A percentile compares a stretch with the other conserved stretches of the same genome.
phyloP scores from a whole-genome alignment of 2,797 vertebrate species.

The Sus cebifrons region DNA sequence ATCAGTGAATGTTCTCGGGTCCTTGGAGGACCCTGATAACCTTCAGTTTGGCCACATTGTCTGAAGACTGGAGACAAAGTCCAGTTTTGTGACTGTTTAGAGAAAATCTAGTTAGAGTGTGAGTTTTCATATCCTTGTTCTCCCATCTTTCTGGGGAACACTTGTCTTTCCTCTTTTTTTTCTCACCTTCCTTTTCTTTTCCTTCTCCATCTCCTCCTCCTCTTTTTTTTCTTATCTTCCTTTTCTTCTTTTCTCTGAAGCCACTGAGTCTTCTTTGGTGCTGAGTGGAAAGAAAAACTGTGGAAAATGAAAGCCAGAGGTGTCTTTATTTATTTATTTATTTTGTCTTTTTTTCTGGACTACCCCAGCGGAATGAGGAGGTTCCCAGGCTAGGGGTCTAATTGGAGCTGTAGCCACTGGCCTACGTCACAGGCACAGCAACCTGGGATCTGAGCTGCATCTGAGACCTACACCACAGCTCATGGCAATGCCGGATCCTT shows the following conservation, averaged over 20 bases:
- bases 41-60: constrained; percentile 60
- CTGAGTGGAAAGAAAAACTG: neutral
- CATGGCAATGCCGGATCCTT: too few relatives aligned
- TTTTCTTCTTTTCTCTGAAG: neutral
- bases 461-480: too few relatives aligned
- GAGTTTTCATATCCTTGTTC: neutral
- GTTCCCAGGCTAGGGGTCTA: neutral
- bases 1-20: neutral
- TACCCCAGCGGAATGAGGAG: too few relatives aligned
- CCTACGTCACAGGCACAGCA: too few relatives aligned
- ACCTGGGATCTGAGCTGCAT: too few relatives aligned
- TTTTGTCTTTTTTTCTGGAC: too few relatives aligned
- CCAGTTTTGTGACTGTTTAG: constrained; percentile 6
- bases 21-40: neutral
- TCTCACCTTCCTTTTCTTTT: neutral
- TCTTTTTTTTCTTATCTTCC: neutral
- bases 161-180: neutral
- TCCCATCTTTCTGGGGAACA: neutral
- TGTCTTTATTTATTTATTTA: neutral
- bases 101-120: neutral
- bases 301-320: neutral
- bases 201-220: neutral
- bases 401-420: too few relatives aligned
- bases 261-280: neutral
- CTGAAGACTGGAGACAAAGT: neutral